Conservation (phyloP, 2,888 invertebrate genomes). For the Exephanes ischioxanthus region DNA sequence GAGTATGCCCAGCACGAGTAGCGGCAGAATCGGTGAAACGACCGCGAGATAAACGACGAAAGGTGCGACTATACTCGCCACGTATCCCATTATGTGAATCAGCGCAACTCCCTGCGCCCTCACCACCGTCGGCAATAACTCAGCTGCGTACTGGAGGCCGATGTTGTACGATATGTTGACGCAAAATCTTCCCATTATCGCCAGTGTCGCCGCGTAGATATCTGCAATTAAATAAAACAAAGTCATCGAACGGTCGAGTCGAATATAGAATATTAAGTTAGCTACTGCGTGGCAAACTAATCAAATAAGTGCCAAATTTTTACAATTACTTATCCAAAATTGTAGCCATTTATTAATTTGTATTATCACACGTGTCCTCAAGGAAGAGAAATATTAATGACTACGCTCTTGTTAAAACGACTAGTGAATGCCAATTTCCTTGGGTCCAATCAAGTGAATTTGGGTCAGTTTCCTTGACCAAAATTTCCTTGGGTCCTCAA, state of each 20-base stretch:
- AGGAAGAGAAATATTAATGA: too few species aligned
- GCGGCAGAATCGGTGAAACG: conserved; percentile 90
- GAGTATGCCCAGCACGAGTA: conserved; percentile 91
- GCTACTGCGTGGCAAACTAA: too few species aligned
- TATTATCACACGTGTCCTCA: too few species aligned
- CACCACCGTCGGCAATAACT: conserved; percentile 94
- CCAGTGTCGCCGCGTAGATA: conserved; percentile 91
- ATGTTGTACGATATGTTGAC: conserved; percentile 96
- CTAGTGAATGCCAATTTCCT: too few species aligned
- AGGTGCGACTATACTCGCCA: conserved; percentile 93
- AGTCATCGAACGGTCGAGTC: not conserved
- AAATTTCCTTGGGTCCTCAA: too few species aligned
- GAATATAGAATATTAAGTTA: too few species aligned
- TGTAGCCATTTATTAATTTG: too few species aligned
- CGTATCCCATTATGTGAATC: conserved; percentile 95
- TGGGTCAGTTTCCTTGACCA: too few species aligned
- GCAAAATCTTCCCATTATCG: conserved; percentile 93
- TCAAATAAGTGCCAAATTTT: too few species aligned
- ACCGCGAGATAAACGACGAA: conserved; percentile 94
- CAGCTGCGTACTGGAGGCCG: conserved; percentile 95
- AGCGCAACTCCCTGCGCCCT: conserved; percentile 94
- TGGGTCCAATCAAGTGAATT: too few species aligned
- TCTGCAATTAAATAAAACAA: conserved; percentile 84
- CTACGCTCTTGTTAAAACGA: too few species aligned
- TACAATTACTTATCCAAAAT: too few species aligned